A percentile compares a stretch with the other conserved stretches of the same genome.
Conservation (phyloP, 1,140 invertebrate genomes). For the Periplaneta americana region DNA sequence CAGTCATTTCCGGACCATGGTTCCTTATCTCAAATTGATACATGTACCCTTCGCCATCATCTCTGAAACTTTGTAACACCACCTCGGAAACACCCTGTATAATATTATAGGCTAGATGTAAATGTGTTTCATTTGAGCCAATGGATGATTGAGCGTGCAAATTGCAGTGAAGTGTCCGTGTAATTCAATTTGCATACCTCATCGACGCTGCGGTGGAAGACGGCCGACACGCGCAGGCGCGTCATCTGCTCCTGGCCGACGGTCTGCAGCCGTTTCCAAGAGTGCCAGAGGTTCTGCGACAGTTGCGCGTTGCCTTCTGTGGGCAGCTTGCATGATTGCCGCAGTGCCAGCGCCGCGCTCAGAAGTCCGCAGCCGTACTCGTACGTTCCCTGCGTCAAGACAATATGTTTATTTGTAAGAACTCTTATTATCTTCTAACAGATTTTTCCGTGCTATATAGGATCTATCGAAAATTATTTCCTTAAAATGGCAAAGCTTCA, state of each 20-base stretch:
- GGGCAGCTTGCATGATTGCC: constrained; percentile 64
- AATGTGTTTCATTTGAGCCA: background rate
- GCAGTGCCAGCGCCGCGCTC: constrained; percentile 64
- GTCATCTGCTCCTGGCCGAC: constrained; percentile 74
- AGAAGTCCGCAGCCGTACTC: constrained; percentile 73
- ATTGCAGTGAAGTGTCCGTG: too few relatives aligned
- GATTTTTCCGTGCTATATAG: too few relatives aligned
- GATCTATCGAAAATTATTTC: too few relatives aligned
- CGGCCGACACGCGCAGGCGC: constrained; percentile 64
- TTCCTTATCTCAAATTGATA: too few relatives aligned
- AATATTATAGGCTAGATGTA: too few relatives aligned
- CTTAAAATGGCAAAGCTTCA: too few relatives aligned
- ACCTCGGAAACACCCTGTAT: too few relatives aligned
- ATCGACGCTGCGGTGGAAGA: constrained; percentile 69
- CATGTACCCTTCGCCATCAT: too few relatives aligned
- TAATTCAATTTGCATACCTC: constrained; percentile 46
- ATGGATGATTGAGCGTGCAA: background rate
- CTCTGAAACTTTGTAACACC: too few relatives aligned
- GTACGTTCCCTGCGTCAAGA: constrained; percentile 59
- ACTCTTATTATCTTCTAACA: too few relatives aligned
- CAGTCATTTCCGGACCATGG: too few relatives aligned
- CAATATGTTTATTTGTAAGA: too few relatives aligned
- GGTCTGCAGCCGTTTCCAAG: constrained; percentile 63
- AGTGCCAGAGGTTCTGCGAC: constrained; percentile 49
- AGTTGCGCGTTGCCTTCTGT: constrained; percentile 49